Evolutionary conservation across 2,888 invertebrate species (phyloP), one percentile per base, ranked within the genome.

Genomic region (Ernsta delagoae): DNA sequence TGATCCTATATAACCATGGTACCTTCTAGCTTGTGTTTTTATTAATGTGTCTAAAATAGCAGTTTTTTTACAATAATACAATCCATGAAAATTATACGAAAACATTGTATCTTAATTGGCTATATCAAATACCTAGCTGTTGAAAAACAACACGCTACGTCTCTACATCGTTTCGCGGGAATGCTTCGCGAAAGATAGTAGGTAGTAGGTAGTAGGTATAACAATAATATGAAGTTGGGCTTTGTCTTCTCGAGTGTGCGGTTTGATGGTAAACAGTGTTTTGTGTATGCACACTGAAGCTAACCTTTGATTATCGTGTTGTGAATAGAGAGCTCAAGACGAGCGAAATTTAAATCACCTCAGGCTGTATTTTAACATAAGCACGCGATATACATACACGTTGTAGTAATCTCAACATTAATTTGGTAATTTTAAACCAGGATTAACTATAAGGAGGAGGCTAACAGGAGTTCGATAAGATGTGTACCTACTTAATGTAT

Each of bases 241-340:
- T 50, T 50, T 50, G 50, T 50, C 50, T 50, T 50, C 50, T 50
- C 50, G 16, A 50, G 16, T 50, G 50, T 50, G 50, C 8, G 50
- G 50, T 50, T 50, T 48, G 50, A 5, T 50, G 50, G 50, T 50
- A 50, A 50, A 50, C 50, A 50, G 50, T 50, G 50, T 50, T 50
- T 50, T 50, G 50, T 50, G 16, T 50, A 50, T 50, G 50, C 50
- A 50, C 16, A 50, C 50, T 50, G 16, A 16, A 50, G 50, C 16
- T 50, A 50, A 50, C 50, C 50, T 50, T 50, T 50, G 50, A 50
- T 16, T 50, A 16, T 50, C 50, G 7, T 7, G 16, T 16, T 16
- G 50, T 50, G 16, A 50, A 50, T 50, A 50, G 50, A 50, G 50
- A 16, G 50, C 16, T 50, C 50, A 16, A 50, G 50, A 16, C 50